Base-by-base conservation (phyloP, 2,113 vertebrate species). In the Labrus mixtus region DNA sequence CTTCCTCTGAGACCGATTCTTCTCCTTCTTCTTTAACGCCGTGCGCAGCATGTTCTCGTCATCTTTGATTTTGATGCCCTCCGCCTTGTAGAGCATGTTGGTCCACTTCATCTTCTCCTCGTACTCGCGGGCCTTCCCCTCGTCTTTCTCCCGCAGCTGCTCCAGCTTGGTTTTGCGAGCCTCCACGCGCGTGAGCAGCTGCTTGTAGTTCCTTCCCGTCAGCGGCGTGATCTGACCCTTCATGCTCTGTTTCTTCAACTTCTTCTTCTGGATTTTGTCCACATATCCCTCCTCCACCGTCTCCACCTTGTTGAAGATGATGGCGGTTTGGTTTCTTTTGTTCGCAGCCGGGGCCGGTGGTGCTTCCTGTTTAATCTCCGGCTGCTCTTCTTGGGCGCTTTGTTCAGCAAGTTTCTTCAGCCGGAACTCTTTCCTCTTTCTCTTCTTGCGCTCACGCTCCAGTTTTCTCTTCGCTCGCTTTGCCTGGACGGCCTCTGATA, bases 51-150 rank as follows among this genome's bases (percentile, higher is more conserved):
- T 93, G 17, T 76, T 90, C 84, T 97, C 96, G 0, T 98, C 53
- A 0, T 98, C 97, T 0, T 95, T 97, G 69, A 99, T 95, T 79
- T 95, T 95, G 78, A 99, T 80, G 0, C 98, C 97, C 81, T 99
- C 97, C 0, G 97, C 97, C 79, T 96, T 98, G 43, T 99, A 98
- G 6, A 99, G 95, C 59, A 93, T 71, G 15, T 96, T 96, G 48
- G 97, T 98, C 98, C 97, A 99, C 48, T 90, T 94, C 63, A 97
- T 96, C 90, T 95, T 97, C 51, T 91, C 79, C 90, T 98, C 96
- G 46, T 96, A 68, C 67, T 95, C 94, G 1, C 25, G 73, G 15
- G 97, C 97, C 80, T 95, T 95, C 46, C 74, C 87, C 56, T 93
- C 90, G 0, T 98, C 96, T 58, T 84, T 96, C 51, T 90, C 95